These are phyloP conservation scores for Pagrus major DNA, from an alignment of 2,113 vertebrate species.

Conservation along the genomic window DNA sequence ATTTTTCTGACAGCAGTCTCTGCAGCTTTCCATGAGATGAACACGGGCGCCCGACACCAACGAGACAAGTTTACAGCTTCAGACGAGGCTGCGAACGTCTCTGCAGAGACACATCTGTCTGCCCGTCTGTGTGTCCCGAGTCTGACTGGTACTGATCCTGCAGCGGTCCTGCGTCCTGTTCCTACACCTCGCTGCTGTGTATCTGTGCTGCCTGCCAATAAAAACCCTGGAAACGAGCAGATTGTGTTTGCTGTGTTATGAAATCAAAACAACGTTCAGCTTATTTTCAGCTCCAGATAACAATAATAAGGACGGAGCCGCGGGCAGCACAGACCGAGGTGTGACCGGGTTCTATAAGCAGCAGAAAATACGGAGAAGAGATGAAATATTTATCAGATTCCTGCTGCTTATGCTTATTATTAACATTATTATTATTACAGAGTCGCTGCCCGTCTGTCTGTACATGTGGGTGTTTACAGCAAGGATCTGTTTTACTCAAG, in stretches of 20 bases:
- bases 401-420: not conserved
- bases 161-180: not conserved
- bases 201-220: not conserved
- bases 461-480: no score
- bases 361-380: slow-evolving; percentile 20
- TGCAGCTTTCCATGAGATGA: not conserved
- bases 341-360: not conserved
- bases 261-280: slow-evolving; percentile 29
- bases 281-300: slow-evolving; percentile 30
- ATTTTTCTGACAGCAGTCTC: slow-evolving; percentile 30
- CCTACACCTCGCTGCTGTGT: not conserved
- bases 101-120: slow-evolving; percentile 19
- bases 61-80: not conserved
- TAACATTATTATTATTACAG: not conserved
- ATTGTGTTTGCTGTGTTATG: slow-evolving; percentile 40
- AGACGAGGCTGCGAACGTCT: no score
- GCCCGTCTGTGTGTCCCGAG: no score
- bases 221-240: slow-evolving; percentile 7
- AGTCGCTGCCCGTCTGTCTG: not conserved
- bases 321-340: slow-evolving; percentile 25
- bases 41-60: not conserved
- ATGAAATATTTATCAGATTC: slow-evolving; percentile 42
- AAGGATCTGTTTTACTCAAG: no score
- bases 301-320: slow-evolving; percentile 27
- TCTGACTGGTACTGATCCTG: no score